Conservation (phyloP, 2,113 vertebrate species). For the Muscicapa adusta region DNA sequence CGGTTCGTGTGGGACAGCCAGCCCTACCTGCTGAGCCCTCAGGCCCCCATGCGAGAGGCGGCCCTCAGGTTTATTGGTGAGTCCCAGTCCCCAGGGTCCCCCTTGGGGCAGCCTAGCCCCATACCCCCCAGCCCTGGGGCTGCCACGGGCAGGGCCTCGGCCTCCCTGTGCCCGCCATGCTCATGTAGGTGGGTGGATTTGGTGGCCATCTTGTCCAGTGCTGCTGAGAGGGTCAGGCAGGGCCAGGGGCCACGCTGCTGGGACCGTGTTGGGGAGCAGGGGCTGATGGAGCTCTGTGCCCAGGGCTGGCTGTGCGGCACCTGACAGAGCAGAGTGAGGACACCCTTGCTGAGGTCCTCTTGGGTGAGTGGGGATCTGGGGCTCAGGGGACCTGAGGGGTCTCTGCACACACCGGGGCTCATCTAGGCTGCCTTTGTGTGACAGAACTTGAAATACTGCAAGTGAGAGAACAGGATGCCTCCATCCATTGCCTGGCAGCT, state of each 20-base stretch:
- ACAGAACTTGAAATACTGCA: neutral
- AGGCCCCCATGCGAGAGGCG: neutral
- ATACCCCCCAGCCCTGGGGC: neutral
- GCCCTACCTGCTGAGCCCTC: neutral
- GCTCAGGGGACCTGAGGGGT: neutral
- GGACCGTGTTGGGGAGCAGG: too few relatives aligned
- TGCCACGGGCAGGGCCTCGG: neutral
- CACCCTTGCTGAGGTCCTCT: neutral
- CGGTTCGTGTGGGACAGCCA: neutral
- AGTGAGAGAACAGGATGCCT: neutral
- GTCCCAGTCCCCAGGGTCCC: too few relatives aligned
- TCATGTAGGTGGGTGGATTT: neutral
- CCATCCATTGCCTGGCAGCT: neutral
- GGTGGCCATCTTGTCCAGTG: neutral
- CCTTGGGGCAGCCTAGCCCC: neutral
- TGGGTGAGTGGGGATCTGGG: neutral
- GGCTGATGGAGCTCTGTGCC: neutral
- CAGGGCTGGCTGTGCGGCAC: neutral
- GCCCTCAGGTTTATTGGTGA: neutral
- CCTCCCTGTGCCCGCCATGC: neutral
- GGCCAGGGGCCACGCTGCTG: neutral
- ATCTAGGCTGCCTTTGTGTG: too few relatives aligned
- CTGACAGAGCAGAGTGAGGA: neutral
- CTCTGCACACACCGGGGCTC: too few relatives aligned
- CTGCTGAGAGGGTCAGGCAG: neutral